A percentile compares a stretch with the other conserved stretches of the same genome.
Conservation (phyloP, 2,797 vertebrate genomes). For the Darevskia nairensis region DNA sequence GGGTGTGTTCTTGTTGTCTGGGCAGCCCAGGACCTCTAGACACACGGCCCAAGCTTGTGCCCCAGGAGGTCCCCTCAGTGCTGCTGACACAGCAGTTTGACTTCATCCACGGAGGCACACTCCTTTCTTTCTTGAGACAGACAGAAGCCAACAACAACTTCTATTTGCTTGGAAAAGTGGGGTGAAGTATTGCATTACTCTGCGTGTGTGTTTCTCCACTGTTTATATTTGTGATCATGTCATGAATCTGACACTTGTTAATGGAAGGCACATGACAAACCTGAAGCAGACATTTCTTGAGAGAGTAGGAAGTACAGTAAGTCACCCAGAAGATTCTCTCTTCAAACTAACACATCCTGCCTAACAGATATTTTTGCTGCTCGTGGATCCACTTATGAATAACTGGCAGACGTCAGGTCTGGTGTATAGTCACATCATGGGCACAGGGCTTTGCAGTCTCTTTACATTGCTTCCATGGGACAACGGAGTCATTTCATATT, state of each 20-base stretch:
- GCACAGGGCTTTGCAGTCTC: constrained; percentile 9
- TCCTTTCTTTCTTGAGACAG: too few species aligned
- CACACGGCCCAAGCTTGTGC: too few species aligned
- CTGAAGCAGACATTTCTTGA: constrained; percentile 6
- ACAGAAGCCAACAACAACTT: too few species aligned
- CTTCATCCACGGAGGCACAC: too few species aligned
- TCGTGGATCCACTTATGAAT: constrained; percentile 25
- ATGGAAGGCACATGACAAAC: background rate
- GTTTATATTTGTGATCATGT: background rate
- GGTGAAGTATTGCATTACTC: background rate
- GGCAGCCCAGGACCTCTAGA: too few species aligned
- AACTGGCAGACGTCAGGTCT: constrained; percentile 20
- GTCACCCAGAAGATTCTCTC: background rate
- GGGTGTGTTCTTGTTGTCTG: too few species aligned
- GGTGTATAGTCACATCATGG: constrained; percentile 9
- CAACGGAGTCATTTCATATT: constrained; percentile 14
- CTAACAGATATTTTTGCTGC: constrained; percentile 21
- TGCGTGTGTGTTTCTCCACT: background rate
- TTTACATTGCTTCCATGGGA: background rate
- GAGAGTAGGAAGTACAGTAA: constrained; percentile 2
- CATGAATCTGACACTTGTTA: background rate
- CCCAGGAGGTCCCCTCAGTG: too few species aligned
- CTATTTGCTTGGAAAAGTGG: background rate
- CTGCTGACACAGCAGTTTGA: too few species aligned
- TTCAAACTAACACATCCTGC: constrained; percentile 24